Conservation (phyloP, 2,888 invertebrate species). For the Caenorhabditis afra region DNA sequence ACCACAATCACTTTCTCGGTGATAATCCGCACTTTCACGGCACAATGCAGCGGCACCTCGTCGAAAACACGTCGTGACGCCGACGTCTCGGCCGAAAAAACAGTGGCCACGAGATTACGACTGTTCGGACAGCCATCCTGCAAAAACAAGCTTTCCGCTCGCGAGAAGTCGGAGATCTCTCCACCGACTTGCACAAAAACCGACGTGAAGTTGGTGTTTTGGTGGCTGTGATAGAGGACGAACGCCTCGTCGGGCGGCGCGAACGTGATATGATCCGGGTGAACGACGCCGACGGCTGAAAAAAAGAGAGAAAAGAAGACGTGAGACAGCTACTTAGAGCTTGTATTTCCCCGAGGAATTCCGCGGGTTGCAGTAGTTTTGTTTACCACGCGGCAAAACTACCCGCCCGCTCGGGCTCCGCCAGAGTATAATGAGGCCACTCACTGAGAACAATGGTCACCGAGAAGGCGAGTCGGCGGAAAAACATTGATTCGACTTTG, state of each 20-base stretch:
- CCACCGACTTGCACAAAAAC: conserved; percentile 50
- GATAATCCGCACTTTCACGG: conserved; percentile 66
- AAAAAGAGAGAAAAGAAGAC: neutral
- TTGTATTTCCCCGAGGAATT: too few relatives aligned
- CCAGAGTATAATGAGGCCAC: neutral
- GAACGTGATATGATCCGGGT: conserved; percentile 45
- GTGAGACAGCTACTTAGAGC: too few relatives aligned
- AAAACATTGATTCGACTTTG: neutral
- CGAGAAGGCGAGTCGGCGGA: neutral
- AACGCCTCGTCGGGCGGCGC: conserved; percentile 56
- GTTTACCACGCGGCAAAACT: too few relatives aligned
- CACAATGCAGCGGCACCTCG: conserved; percentile 66
- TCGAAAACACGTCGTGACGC: conserved; percentile 61
- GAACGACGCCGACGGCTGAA: conserved; percentile 21
- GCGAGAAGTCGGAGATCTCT: neutral
- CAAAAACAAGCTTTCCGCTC: conserved; percentile 5
- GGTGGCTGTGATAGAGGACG: conserved; percentile 51
- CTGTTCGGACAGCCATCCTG: conserved; percentile 67
- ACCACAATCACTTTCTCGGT: conserved; percentile 63
- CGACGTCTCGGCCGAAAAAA: conserved; percentile 55
- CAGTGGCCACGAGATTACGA: conserved; percentile 62
- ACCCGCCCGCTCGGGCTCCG: too few relatives aligned
- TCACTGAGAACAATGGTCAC: neutral
- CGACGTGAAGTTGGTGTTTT: conserved; percentile 59
- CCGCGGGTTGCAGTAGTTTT: too few relatives aligned